Base-by-base conservation (phyloP, 2,797 vertebrate species). In the Pseudochromis fuscus region DNA sequence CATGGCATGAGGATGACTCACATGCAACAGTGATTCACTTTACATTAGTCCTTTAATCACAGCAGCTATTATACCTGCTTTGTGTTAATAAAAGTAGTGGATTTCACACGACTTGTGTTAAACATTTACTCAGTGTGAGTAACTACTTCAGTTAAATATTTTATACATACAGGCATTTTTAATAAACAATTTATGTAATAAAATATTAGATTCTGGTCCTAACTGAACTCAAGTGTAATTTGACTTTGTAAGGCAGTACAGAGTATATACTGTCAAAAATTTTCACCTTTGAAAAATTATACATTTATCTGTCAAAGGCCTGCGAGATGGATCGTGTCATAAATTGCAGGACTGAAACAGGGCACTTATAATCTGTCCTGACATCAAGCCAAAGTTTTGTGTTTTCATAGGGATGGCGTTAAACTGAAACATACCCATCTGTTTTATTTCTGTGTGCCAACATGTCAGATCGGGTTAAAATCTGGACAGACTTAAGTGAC, bases 351-450 rank as follows among this genome's bases (percentile, higher is more conserved):
- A 65, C 62, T 72, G 81, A 76, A 79, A 79, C 75, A 15, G 45
- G 63, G 56, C 79, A 45, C 57, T 72, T 78, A 40, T 91, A 91
- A 91, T 88, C 64, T 58, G 7, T 81, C 82, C 79, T 91, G 91
- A 92, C 88, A 77, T 90, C 83, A 89, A 88, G 86, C 85, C 69
- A 56, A 77, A 90, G 80, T 69, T 71, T 68, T 72, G 55, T 93
- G 85, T 93, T 93, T 93, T 93, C 78, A 86, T 65, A 90, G 82
- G 87, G 85, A 81, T 76, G 77, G 86, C n/a, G 62, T 83, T 91
- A 88, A 91, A 85, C 89, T 86, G 85, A 93, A 92, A 91, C 92
- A 91, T 89, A 88, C 88, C 90, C 85, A 85, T 92, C 82, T 72
- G 86, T 84, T 91, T 86, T n/a, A 77, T 79, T 57, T 83, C 79